Conservation (phyloP, 2,113 vertebrate genomes). For the Brachionichthys hirsutus region DNA sequence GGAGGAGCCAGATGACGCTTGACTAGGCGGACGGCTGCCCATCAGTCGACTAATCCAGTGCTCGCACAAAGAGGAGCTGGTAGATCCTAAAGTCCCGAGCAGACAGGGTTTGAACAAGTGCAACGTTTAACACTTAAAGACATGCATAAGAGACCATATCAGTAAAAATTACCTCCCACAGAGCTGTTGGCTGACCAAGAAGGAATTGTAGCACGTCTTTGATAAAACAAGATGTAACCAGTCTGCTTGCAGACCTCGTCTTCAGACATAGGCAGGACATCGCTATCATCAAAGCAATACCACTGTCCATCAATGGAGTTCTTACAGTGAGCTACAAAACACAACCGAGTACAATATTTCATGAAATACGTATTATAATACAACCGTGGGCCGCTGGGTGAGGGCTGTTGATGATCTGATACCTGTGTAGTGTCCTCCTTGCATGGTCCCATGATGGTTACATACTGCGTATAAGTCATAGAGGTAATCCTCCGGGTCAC, state of each 20-base stretch:
- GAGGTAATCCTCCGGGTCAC: conserved; percentile 93
- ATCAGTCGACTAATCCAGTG: conserved; percentile 97
- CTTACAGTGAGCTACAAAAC: conserved; percentile 88
- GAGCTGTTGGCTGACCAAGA: conserved; percentile 99
- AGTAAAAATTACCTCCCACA: conserved; percentile 85
- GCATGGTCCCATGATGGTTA: conserved; percentile 98
- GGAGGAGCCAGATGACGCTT: conserved; percentile 92
- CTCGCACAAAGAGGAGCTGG: conserved; percentile 95
- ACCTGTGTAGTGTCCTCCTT: conserved; percentile 97
- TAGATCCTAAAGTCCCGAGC: conserved; percentile 82
- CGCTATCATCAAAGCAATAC: conserved; percentile 98
- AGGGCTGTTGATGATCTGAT: neutral
- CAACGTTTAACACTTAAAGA: neutral
- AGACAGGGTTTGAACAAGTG: conserved; percentile 1
- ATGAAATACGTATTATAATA: neutral
- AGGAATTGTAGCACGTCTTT: conserved; percentile 90
- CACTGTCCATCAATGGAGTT: conserved; percentile 97
- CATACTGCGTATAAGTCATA: conserved; percentile 97
- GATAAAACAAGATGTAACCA: conserved; percentile 97
- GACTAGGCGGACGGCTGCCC: conserved; percentile 92
- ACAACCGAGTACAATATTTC: neutral
- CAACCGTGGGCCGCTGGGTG: neutral
- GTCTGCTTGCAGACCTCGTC: conserved; percentile 93
- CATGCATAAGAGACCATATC: neutral
- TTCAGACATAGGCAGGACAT: conserved; percentile 89